phyloP scores from a whole-genome alignment of 2,888 invertebrate genomes.

The Acleris literana region DNA sequence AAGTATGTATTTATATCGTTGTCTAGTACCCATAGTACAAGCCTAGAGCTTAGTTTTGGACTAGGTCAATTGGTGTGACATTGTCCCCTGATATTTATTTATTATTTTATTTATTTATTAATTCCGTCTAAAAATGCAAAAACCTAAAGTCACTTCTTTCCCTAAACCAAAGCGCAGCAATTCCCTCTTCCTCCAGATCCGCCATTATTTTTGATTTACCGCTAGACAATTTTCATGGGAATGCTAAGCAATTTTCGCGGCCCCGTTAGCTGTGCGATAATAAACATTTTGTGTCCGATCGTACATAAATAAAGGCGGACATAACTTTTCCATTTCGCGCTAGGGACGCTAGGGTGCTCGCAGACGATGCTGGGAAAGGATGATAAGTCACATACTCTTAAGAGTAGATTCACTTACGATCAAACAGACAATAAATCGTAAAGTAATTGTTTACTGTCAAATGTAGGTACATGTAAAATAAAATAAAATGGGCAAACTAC shows the following conservation, averaged over 20 bases:
- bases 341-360: conserved; percentile 6
- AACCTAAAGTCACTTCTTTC: not conserved
- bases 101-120: too few relatives aligned
- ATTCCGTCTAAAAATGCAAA: not conserved
- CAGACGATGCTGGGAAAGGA: not conserved
- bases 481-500: too few relatives aligned
- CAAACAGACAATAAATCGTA: too few relatives aligned
- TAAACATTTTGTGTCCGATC: conserved; percentile 27
- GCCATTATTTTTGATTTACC: conserved; percentile 38
- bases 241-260: conserved; percentile 18
- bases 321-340: conserved; percentile 29
- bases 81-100: too few relatives aligned
- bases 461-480: too few relatives aligned
- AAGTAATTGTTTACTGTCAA: too few relatives aligned
- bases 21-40: too few relatives aligned
- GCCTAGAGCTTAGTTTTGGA: too few relatives aligned
- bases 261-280: conserved; percentile 16
- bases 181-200: conserved; percentile 2
- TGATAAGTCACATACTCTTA: not conserved
- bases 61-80: too few relatives aligned
- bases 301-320: conserved; percentile 17
- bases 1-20: too few relatives aligned
- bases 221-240: conserved; percentile 32
- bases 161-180: not conserved
- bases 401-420: not conserved